These are phyloP conservation scores for Microplitis demolitor DNA, from an alignment of 1,140 invertebrate species.

Conservation along the genomic window DNA sequence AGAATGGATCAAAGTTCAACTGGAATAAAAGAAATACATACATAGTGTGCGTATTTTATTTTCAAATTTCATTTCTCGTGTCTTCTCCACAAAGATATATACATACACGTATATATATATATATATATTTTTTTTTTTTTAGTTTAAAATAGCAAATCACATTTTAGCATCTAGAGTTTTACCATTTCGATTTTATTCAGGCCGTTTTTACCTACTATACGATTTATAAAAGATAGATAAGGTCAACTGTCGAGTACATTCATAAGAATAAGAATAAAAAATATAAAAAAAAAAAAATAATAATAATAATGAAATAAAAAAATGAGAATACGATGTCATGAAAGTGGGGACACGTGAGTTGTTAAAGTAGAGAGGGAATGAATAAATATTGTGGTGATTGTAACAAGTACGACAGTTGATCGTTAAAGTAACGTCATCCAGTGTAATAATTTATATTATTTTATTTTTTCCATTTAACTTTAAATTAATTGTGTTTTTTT, in stretches of 20 bases:
- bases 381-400: slow-evolving; percentile 8
- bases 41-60: no score
- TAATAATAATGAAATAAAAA: not conserved
- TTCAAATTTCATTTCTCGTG: no score
- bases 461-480: not conserved
- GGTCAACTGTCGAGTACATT: not conserved
- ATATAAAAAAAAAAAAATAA: not conserved
- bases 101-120: no score
- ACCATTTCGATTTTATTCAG: not conserved
- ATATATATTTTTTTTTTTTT: no score
- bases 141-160: slow-evolving; percentile 1
- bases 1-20: no score
- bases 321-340: not conserved
- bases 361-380: not conserved
- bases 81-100: no score
- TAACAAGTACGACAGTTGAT: not conserved
- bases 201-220: not conserved
- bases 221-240: not conserved
- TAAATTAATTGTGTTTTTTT: not conserved
- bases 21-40: no score
- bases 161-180: not conserved
- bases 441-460: not conserved
- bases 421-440: not conserved
- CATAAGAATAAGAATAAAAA: not conserved
- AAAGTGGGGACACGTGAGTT: not conserved